phyloP scores from a whole-genome alignment of 2,797 vertebrate species.

The Myotis pilosus region DNA sequence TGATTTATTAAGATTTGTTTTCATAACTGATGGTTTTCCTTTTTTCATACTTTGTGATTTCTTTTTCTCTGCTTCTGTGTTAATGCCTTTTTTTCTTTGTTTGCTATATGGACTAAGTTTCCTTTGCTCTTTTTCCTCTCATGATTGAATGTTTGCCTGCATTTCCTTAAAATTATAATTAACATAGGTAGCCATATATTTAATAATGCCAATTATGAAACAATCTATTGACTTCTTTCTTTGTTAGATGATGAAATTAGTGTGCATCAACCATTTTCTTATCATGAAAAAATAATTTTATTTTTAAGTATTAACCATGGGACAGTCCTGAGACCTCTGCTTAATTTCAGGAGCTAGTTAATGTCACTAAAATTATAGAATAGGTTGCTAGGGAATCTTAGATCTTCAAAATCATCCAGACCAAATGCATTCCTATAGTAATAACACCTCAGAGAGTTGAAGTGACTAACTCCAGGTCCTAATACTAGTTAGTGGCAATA shows the following conservation, averaged over 20 bases:
- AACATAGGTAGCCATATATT: conserved; percentile 28
- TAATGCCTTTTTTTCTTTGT: not conserved
- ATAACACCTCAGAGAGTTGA: not conserved
- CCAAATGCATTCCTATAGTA: not conserved
- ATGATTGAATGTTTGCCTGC: not conserved
- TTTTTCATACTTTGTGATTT: not conserved
- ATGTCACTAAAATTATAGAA: not conserved
- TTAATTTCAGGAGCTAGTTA: conserved; percentile 31
- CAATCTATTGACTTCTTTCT: conserved; percentile 28
- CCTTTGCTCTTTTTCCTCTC: conserved; percentile 35
- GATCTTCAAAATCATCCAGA: not conserved
- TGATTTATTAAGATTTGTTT: conserved; percentile 49
- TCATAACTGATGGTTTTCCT: not conserved
- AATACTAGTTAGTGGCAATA: not conserved
- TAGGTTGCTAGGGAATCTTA: not conserved
- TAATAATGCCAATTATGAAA: conserved; percentile 42
- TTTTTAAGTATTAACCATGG: not conserved
- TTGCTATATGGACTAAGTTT: not conserved
- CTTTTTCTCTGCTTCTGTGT: not conserved
- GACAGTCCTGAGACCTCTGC: not conserved
- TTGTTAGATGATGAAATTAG: conserved; percentile 50
- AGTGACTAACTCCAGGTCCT: not conserved
- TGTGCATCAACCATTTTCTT: not conserved
- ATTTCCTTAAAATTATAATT: conserved; percentile 53
- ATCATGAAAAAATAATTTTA: conserved; percentile 45